phyloP scores from a whole-genome alignment of 2,888 invertebrate genomes.

The Tipula confusa region DNA sequence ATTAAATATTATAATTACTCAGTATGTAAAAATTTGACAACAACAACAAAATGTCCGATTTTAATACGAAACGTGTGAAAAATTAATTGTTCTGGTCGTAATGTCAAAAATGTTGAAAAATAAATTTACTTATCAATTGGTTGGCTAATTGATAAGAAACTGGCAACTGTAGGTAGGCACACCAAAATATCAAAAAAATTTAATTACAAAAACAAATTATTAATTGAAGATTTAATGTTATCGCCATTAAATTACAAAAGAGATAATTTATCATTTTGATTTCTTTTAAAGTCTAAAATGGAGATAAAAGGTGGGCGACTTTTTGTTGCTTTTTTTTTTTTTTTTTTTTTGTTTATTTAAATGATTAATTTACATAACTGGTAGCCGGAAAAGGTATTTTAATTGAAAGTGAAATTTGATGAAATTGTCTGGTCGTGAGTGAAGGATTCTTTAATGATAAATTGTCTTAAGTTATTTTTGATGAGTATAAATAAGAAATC shows the following conservation, averaged over 20 bases:
- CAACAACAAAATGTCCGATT: no score
- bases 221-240: not conserved
- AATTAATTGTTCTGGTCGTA: not conserved
- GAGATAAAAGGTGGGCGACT: not conserved
- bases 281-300: not conserved
- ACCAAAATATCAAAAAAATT: no score
- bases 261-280: not conserved
- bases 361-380: not conserved
- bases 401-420: not conserved
- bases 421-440: no score
- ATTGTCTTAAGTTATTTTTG: no score
- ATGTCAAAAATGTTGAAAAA: not conserved
- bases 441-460: no score
- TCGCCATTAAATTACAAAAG: not conserved
- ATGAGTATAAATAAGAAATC: no score
- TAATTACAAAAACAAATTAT: not conserved
- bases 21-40: no score
- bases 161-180: no score
- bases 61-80: no score
- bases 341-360: not conserved
- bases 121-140: not conserved
- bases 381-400: not conserved
- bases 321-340: not conserved
- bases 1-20: not conserved
- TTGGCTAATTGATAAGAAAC: not conserved